Evolutionary conservation across 2,797 vertebrate species (phyloP).

Genomic region (Pantherophis alleghaniensis): DNA sequence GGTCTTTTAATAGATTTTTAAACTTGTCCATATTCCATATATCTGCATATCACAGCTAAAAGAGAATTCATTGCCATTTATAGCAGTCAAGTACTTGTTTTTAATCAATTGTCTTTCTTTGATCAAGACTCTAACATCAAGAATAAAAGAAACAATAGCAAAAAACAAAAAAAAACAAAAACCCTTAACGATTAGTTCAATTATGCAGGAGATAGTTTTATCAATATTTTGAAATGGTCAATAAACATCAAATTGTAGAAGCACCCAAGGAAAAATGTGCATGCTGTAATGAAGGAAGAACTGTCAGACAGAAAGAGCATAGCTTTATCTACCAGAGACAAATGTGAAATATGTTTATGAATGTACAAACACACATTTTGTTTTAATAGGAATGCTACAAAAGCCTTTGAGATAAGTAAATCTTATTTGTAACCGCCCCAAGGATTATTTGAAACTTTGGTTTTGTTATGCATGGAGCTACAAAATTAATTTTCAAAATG

Average conservation of each 20-base stretch:
- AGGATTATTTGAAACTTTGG: not conserved
- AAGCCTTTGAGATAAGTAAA: not conserved
- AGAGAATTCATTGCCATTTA: not conserved
- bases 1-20: not conserved
- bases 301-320: not conserved
- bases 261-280: not conserved
- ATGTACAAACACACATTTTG: not conserved
- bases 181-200: not conserved
- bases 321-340: no score
- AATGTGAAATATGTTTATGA: not conserved
- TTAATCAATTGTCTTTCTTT: not conserved
- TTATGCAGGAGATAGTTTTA: not conserved
- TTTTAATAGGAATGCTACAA: not conserved
- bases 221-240: not conserved
- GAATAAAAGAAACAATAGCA: not conserved
- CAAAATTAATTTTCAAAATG: not conserved
- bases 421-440: not conserved
- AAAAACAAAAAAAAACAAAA: not conserved
- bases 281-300: not conserved
- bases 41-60: not conserved
- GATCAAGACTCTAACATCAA: not conserved
- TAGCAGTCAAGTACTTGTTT: not conserved
- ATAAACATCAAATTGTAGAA: constrained; percentile 10
- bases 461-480: not conserved
- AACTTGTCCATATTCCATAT: not conserved